Evolutionary conservation across 2,797 vertebrate species (phyloP), one percentile per base, ranked within the genome.

Genomic region (Selene dorsalis): DNA sequence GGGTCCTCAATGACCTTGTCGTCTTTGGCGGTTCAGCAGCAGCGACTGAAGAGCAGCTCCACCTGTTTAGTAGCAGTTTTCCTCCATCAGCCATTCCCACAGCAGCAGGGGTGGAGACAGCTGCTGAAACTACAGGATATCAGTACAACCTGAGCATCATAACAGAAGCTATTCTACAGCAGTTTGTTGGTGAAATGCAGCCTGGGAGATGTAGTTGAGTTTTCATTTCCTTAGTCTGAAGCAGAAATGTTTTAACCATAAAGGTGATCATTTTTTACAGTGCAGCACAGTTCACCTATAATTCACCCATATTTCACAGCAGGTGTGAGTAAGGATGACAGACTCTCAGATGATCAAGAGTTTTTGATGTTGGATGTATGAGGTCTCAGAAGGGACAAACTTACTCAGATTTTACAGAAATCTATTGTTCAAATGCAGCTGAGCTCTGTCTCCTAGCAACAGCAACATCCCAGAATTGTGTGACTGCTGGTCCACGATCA

Each of bases 381-480:
- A 20, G 10, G 41, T 20, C 20, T 67, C 62, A 59, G 26, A 28
- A 64, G 76, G 67, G 71, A 72, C 76, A 72, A 75, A 62, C 38
- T 26, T 55, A 28, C 55, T 61, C 22, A 20, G 24, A 18, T 52
- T 30, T 22, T 22, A 77, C 56, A 57, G 32, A 52, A 24, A 56
- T 24, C 56, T 50, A 73, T 75, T 70, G 69, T 75, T 79, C 56
- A 74, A 22, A 75, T 67, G 73, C 70, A 65, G 73, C 84, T 55
- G 77, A 60, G 48, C 60, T 47, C 61, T 1, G 71, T 87, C 56
- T 73, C 84, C 72, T 87, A 81, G 87, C 84, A 88, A 83, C 87
- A 85, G 30, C 69, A 68, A 35, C 80, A 76, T 75, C 85, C 70
- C 60, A 68, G 69, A 67, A 70, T 71, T 67, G 68, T 56, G 60